These are phyloP conservation scores for Aplocera efformata DNA, from an alignment of 2,888 invertebrate genomes.

Conservation along the genomic window DNA sequence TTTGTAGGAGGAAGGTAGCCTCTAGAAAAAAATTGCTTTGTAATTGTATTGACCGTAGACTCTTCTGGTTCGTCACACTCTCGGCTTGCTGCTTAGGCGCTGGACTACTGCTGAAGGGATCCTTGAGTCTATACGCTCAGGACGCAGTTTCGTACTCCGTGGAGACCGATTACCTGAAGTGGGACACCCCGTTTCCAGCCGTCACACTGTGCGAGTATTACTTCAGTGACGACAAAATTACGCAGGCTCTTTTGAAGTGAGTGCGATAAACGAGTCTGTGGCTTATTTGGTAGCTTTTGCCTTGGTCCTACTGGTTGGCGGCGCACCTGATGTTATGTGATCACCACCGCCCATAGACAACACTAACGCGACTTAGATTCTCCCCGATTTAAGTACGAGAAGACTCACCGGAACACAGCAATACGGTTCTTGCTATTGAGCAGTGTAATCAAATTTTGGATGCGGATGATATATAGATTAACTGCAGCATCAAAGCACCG, in stretches of 20 bases:
- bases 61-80: constrained; percentile 78
- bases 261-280: constrained; percentile 22
- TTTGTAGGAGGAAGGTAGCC: no score
- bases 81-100: constrained; percentile 49
- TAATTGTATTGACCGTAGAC: constrained; percentile 50
- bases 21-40: no score
- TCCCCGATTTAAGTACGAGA: no score
- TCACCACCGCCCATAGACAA: no score
- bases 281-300: constrained; percentile 9
- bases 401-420: no score
- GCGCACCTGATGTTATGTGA: no score
- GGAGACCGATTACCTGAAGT: constrained; percentile 80
- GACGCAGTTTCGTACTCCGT: constrained; percentile 75
- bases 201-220: constrained; percentile 79
- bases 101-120: constrained; percentile 51
- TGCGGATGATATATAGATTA: no score
- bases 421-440: no score
- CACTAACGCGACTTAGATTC: no score
- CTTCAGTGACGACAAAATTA: constrained; percentile 35
- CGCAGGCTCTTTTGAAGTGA: constrained; percentile 33
- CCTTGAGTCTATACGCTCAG: constrained; percentile 65
- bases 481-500: no score
- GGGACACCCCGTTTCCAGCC: constrained; percentile 83
- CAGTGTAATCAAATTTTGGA: no score
- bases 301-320: no score